phyloP scores from a whole-genome alignment of 2,113 vertebrate genomes.

The Gasterosteus aculeatus region DNA sequence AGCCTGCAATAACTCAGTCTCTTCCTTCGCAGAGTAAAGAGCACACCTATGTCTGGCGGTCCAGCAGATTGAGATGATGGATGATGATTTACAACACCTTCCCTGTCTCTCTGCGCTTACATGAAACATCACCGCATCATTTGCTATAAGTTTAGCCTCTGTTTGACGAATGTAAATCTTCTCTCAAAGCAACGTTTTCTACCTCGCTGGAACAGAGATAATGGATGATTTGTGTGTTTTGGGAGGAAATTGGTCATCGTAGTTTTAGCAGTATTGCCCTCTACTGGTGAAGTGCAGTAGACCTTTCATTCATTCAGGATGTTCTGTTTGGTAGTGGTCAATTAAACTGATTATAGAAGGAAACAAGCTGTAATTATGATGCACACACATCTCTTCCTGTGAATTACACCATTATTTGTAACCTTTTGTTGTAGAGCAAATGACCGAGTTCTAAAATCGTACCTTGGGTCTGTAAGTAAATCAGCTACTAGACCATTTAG shows the following conservation, averaged over 20 bases:
- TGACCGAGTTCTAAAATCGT: neutral
- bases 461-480: neutral
- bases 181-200: constrained; percentile 41
- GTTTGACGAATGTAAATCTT: constrained; percentile 41
- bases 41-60: constrained; percentile 22
- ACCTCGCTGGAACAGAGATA: constrained; percentile 37
- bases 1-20: constrained; percentile 45
- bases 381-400: neutral
- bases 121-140: constrained; percentile 36
- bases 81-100: constrained; percentile 41
- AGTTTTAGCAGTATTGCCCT: constrained; percentile 75
- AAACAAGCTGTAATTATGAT: neutral
- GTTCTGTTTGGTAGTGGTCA: constrained; percentile 1
- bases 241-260: constrained; percentile 27
- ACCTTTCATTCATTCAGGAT: constrained; percentile 14
- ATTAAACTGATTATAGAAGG: neutral
- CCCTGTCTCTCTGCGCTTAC: constrained; percentile 34
- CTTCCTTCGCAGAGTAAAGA: constrained; percentile 46
- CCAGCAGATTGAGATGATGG: constrained; percentile 7
- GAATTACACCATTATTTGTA: neutral
- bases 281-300: constrained; percentile 72
- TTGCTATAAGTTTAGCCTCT: constrained; percentile 23
- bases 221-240: constrained; percentile 50
- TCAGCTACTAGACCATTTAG: constrained; percentile 29
- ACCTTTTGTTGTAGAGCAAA: neutral